Conservation (phyloP, 2,113 vertebrate species). For the Alexandromys fortis region DNA sequence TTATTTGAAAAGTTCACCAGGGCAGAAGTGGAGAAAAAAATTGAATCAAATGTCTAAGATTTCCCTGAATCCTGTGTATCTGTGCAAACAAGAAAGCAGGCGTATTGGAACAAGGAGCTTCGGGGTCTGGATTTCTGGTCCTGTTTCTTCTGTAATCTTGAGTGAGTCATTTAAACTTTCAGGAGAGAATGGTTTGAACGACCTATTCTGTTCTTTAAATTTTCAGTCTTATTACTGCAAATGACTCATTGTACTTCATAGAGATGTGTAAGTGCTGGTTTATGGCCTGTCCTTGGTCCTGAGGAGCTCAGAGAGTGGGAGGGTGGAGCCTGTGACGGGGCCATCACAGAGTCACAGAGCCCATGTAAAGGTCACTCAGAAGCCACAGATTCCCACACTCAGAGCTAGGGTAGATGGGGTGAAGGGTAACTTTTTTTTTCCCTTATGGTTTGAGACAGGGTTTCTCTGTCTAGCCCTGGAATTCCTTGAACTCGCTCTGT, state of each 20-base stretch:
- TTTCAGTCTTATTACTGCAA: background rate
- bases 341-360: background rate
- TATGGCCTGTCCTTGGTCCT: background rate
- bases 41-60: background rate
- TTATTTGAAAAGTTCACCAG: background rate
- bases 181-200: background rate
- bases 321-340: background rate
- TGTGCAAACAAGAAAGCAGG: background rate
- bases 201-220: conserved; percentile 33
- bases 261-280: background rate
- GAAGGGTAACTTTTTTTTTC: too few species aligned
- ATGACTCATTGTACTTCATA: background rate
- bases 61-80: background rate
- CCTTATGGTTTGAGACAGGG: background rate
- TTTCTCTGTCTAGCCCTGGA: background rate
- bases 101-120: background rate
- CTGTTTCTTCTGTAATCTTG: conserved; percentile 30
- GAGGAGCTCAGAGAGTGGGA: background rate
- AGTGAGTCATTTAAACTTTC: conserved; percentile 28
- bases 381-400: background rate
- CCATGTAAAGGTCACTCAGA: background rate
- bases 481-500: background rate
- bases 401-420: background rate
- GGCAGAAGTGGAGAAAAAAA: background rate
- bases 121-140: conserved; percentile 7